Evolutionary conservation across 1,140 invertebrate genomes (phyloP).

Genomic region (Drosophila pseudoobscura): DNA sequence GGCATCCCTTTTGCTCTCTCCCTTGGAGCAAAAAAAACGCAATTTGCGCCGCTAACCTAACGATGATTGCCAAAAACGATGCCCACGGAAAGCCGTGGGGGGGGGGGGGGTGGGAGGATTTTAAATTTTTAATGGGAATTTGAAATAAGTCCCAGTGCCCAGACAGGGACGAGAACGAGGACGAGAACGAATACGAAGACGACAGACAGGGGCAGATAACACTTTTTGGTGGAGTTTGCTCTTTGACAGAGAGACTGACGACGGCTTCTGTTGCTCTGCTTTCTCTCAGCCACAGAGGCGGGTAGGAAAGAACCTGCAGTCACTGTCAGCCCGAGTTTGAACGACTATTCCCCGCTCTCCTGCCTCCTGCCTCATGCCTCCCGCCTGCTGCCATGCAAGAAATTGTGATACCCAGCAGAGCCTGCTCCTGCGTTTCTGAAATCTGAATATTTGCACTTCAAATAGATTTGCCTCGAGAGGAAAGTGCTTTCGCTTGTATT

Average conservation of each 20-base stretch:
- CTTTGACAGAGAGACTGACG: conserved; percentile 49
- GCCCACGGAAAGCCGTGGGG: conserved; percentile 16
- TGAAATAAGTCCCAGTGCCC: conserved; percentile 64
- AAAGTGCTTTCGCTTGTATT: too few species aligned
- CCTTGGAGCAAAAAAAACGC: conserved; percentile 55
- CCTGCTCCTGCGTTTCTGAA: too few species aligned
- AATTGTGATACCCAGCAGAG: too few species aligned
- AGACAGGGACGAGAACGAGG: conserved; percentile 21
- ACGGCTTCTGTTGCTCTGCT: conserved; percentile 13
- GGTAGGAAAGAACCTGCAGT: too few species aligned
- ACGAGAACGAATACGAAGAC: background rate
- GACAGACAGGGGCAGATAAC: conserved; percentile 11
- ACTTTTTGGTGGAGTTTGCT: conserved; percentile 45
- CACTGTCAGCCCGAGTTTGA: too few species aligned
- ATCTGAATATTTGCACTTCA: too few species aligned
- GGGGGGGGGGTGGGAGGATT: conserved; percentile 52
- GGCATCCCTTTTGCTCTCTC: conserved; percentile 7
- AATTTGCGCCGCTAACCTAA: conserved; percentile 76
- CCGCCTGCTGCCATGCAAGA: too few species aligned
- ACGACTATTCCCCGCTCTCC: too few species aligned
- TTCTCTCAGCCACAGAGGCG: too few species aligned
- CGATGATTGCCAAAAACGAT: conserved; percentile 70
- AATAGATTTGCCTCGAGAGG: too few species aligned
- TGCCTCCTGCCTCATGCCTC: too few species aligned
- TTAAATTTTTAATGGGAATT: conserved; percentile 80